These are phyloP conservation scores for Cetoscarus ocellatus DNA, from an alignment of 2,797 vertebrate genomes.

Conservation along the genomic window DNA sequence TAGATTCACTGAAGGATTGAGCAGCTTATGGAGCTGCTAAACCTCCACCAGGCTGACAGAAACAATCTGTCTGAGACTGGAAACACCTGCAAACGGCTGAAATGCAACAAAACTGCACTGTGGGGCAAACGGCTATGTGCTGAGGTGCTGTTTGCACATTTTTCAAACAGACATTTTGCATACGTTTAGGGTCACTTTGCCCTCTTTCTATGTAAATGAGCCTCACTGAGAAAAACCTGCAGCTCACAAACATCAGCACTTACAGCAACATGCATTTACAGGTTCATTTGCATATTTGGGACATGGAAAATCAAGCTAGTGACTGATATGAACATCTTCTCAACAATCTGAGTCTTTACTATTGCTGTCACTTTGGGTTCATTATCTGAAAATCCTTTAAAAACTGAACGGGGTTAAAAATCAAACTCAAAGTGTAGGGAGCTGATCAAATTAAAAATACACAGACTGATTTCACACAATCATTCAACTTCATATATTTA, in stretches of 20 bases:
- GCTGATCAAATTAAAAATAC: too few relatives aligned
- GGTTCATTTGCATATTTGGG: not conserved
- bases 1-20: constrained; percentile 2
- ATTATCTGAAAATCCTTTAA: too few relatives aligned
- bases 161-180: not conserved
- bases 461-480: too few relatives aligned
- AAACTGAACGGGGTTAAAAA: too few relatives aligned
- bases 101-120: not conserved
- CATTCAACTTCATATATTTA: too few relatives aligned
- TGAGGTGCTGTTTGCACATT: not conserved
- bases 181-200: not conserved
- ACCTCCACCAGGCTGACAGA: not conserved
- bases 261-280: not conserved
- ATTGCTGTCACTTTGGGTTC: too few relatives aligned
- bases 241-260: not conserved
- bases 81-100: not conserved
- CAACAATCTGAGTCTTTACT: too few relatives aligned
- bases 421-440: too few relatives aligned
- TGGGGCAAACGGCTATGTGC: not conserved
- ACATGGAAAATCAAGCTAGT: too few relatives aligned
- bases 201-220: not conserved
- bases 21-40: not conserved
- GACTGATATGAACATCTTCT: too few relatives aligned
- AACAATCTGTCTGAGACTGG: not conserved
- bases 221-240: not conserved